A percentile compares a stretch with the other conserved stretches of the same genome.
Evolutionary conservation across 2,113 vertebrate species (phyloP).

Genomic region (Apteryx owenii): DNA sequence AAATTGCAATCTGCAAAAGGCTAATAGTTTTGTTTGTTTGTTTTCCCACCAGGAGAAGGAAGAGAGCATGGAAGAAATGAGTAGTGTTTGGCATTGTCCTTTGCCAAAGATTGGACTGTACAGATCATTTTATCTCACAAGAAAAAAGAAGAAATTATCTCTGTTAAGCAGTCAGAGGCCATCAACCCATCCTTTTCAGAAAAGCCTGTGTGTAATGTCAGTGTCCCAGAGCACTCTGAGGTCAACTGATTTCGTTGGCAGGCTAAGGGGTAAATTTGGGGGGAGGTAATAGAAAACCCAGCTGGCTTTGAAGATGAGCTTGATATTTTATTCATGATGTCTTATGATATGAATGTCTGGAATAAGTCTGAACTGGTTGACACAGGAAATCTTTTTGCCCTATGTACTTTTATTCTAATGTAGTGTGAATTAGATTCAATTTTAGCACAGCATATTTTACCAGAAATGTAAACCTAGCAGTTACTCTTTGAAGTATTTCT

Average conservation of each 20-base stretch:
- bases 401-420: background rate
- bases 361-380: background rate
- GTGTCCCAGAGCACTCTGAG: background rate
- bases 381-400: background rate
- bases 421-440: background rate
- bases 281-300: background rate
- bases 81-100: background rate
- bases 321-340: background rate
- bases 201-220: background rate
- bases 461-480: background rate
- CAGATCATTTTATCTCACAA: background rate
- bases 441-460: background rate
- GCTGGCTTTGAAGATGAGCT: background rate
- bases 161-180: background rate
- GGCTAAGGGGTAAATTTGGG: background rate
- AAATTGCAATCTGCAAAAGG: background rate
- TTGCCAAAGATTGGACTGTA: background rate
- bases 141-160: background rate
- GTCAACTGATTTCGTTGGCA: background rate
- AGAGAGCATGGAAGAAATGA: background rate
- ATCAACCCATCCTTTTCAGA: background rate
- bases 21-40: background rate
- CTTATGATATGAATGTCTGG: accelerated
- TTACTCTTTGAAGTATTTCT: background rate
- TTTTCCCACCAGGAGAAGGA: background rate